phyloP scores from a whole-genome alignment of 2,888 invertebrate genomes.

The Brachypterus glaber region DNA sequence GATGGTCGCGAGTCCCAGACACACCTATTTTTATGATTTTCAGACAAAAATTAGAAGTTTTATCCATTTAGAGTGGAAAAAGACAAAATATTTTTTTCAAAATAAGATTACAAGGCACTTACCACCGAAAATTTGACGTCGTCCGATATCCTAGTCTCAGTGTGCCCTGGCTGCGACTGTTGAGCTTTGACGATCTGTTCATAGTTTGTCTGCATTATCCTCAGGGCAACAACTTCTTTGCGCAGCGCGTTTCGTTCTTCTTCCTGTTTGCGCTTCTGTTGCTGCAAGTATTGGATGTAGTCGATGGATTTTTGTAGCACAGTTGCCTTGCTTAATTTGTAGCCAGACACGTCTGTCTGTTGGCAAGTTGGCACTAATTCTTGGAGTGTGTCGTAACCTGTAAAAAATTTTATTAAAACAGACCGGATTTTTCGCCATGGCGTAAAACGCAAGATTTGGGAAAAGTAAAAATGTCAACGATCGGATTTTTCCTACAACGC shows the following conservation, averaged over 20 bases:
- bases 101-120: too few species aligned
- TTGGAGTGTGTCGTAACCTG: slow-evolving; percentile 89
- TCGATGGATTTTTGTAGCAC: slow-evolving; percentile 91
- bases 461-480: too few species aligned
- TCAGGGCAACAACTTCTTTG: slow-evolving; percentile 86
- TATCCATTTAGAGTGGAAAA: slow-evolving; percentile 2
- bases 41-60: neutral
- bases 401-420: too few species aligned
- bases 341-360: slow-evolving; percentile 82
- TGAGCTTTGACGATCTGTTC: slow-evolving; percentile 95
- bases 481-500: too few species aligned
- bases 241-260: slow-evolving; percentile 84
- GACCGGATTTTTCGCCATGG: too few species aligned
- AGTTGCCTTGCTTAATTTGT: slow-evolving; percentile 93
- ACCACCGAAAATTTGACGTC: slow-evolving; percentile 96
- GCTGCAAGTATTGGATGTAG: slow-evolving; percentile 82
- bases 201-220: slow-evolving; percentile 91
- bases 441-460: too few species aligned
- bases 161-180: slow-evolving; percentile 80
- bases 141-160: slow-evolving; percentile 83
- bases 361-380: slow-evolving; percentile 90
- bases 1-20: too few species aligned
- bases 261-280: slow-evolving; percentile 88
- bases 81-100: slow-evolving; percentile 1
- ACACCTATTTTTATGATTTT: too few species aligned